Evolutionary conservation across 2,888 invertebrate species (phyloP).

Genomic region (Ommatoiulus sabulosus): DNA sequence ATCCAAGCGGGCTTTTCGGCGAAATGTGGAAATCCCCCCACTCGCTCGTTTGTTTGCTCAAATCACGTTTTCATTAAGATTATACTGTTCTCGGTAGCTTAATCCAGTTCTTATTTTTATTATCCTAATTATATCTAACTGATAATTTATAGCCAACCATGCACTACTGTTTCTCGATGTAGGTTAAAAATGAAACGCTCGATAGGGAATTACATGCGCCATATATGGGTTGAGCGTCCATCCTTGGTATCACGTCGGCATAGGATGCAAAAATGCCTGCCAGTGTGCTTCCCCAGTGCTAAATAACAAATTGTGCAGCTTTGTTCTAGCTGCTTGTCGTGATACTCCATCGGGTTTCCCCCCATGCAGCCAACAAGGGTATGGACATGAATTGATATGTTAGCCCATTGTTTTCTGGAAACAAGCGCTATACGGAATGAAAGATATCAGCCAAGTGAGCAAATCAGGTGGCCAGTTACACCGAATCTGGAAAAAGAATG

Average conservation of each 20-base stretch:
- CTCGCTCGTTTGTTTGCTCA: conserved; percentile 49
- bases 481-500: not conserved
- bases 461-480: not conserved
- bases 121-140: conserved; percentile 53
- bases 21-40: conserved; percentile 42
- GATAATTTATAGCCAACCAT: conserved; percentile 46
- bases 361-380: not conserved
- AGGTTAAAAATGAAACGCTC: conserved; percentile 34
- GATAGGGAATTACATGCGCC: not conserved
- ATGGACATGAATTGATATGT: conserved; percentile 43
- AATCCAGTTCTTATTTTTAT: conserved; percentile 49
- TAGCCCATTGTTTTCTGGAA: conserved; percentile 34
- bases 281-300: not conserved
- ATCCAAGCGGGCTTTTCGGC: not conserved
- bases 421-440: not conserved
- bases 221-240: conserved; percentile 32
- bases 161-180: not conserved
- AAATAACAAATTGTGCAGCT: conserved; percentile 18
- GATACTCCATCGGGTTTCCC: conserved; percentile 32
- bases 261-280: not conserved
- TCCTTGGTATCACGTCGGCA: conserved; percentile 24
- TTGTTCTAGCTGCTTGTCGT: not conserved
- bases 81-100: conserved; percentile 47
- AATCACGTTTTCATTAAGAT: conserved; percentile 50
- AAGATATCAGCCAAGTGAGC: not conserved